These are phyloP conservation scores for Lagodon rhomboides DNA, from an alignment of 2,797 vertebrate genomes.

Conservation along the genomic window DNA sequence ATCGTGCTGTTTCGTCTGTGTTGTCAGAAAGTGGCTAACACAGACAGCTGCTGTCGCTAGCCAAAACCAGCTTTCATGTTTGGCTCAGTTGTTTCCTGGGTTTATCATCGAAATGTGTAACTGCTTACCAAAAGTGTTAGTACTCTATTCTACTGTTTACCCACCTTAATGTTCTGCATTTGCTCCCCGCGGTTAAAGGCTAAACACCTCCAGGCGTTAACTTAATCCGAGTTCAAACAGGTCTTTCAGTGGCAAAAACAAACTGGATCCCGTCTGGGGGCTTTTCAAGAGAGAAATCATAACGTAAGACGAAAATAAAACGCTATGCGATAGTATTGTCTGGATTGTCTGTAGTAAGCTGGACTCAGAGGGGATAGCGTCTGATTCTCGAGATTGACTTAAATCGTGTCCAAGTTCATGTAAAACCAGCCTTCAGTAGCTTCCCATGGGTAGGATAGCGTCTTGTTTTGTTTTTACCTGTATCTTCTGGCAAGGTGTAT, in stretches of 20 bases:
- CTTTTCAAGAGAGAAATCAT: background rate
- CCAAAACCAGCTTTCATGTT: background rate
- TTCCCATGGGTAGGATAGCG: background rate
- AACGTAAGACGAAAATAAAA: background rate
- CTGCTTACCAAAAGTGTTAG: background rate
- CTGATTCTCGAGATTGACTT: background rate
- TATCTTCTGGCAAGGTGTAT: background rate
- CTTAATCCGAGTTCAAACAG: slow-evolving; percentile 20
- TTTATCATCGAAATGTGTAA: background rate
- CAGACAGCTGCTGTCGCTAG: slow-evolving; percentile 37
- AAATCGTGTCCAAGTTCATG: background rate
- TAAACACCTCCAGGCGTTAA: slow-evolving; percentile 28
- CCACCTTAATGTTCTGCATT: background rate
- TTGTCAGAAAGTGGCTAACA: slow-evolving; percentile 50
- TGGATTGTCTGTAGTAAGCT: background rate
- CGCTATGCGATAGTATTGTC: background rate
- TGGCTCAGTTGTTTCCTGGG: background rate
- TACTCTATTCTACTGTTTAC: background rate
- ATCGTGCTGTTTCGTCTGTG: slow-evolving; percentile 12
- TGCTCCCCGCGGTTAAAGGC: background rate
- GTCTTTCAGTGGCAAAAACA: background rate
- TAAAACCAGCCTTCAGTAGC: background rate
- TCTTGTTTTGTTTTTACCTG: no score
- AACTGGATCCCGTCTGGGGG: slow-evolving; percentile 1
- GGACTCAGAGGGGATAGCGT: background rate